phyloP scores from a whole-genome alignment of 2,797 vertebrate genomes.

The Acrossocheilus fasciatus region DNA sequence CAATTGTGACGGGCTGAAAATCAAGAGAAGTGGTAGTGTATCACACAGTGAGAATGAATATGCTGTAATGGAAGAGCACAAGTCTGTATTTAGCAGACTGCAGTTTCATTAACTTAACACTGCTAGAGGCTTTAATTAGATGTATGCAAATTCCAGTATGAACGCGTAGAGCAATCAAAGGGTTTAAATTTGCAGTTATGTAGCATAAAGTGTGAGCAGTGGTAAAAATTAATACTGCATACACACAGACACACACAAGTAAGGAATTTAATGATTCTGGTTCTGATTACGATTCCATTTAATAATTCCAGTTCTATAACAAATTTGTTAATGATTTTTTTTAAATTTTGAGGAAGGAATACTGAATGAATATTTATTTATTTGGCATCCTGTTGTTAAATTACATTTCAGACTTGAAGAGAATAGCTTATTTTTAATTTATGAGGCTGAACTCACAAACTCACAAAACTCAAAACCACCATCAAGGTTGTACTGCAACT shows the following conservation, averaged over 20 bases:
- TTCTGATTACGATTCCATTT: background rate
- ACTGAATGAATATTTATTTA: background rate
- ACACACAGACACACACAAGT: background rate
- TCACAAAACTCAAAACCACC: background rate
- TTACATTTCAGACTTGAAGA: background rate
- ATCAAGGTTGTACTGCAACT: no score
- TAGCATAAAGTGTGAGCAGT: background rate
- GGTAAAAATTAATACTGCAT: background rate
- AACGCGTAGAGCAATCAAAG: conserved; percentile 62
- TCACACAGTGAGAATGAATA: conserved; percentile 52
- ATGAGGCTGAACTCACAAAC: background rate
- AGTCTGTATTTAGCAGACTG: conserved; percentile 23
- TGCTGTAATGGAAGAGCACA: conserved; percentile 44
- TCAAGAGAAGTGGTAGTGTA: conserved; percentile 22
- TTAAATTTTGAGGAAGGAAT: background rate
- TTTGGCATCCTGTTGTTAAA: background rate
- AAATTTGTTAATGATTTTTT: background rate
- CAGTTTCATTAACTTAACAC: conserved; percentile 44
- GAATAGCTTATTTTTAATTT: no score
- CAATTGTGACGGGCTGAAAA: conserved; percentile 7
- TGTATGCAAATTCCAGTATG: conserved; percentile 73
- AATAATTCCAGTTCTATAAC: background rate
- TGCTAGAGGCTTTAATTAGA: conserved; percentile 73
- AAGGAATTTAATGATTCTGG: background rate
- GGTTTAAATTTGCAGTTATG: conserved; percentile 17